Base-by-base conservation (phyloP, 1,140 invertebrate genomes). In the Pachypsylla venusta region DNA sequence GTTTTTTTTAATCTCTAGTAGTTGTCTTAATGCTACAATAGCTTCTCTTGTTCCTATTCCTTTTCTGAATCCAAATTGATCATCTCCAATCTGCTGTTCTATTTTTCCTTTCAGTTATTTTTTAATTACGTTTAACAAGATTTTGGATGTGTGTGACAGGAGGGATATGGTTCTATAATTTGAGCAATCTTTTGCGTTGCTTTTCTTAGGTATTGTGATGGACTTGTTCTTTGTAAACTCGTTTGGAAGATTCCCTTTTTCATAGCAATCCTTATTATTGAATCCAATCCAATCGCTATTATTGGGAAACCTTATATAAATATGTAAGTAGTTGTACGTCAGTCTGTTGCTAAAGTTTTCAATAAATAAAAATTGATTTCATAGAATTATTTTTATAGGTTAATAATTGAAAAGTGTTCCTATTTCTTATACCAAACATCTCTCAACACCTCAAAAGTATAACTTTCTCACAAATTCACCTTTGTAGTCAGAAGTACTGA, bases 141-240 rank as follows among this genome's bases (percentile, higher is more conserved):
- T 14, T 12, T 30, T n/a, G 30, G 55, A 24, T 27, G 30, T 56
- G 16, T 56, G 27, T 14, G 55, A 39, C 25, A 56, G 22, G 20
- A 56, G 40, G 25, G 55, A 22, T 24, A 54, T 54, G 60, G 61
- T 53, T 54, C 61, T 60, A 26, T 48, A 65, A 61, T 60, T 60
- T 53, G 58, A 61, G 58, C 60, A 64, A 14, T 56, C 55, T 56
- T 27, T 56, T 19, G 55, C 22, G 39, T 56, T 56, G 30, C 28
- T 30, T 35, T 27, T 39, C 39, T 56, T 56, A 24, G 28, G 55
- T 35, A 56, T 56, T n/a, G 14, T 55, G 55, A 56, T 56, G 30
- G 39, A 30, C 27, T 55, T 55, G 20, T n/a, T 55, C 26, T 16
- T 55, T 16, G 25, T 27, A 27, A 55, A 27, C 26, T 55, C 25